A percentile compares a stretch with the other conserved stretches of the same genome.
phyloP scores from a whole-genome alignment of 2,888 invertebrate genomes.

The Willowsia nigromaculata region DNA sequence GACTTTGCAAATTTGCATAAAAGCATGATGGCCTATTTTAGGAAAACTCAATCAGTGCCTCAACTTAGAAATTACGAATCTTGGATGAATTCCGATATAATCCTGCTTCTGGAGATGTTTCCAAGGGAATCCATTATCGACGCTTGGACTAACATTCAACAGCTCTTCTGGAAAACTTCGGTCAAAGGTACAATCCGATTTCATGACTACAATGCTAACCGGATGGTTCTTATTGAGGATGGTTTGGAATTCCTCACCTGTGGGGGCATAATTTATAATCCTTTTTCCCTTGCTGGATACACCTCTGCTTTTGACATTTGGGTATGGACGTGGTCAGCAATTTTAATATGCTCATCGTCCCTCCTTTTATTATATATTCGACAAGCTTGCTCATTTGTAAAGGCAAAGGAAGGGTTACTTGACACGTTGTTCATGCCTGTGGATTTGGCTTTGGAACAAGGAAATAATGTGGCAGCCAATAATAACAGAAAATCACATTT shows the following conservation, averaged over 20 bases:
- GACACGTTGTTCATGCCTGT: no score
- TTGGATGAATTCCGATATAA: no score
- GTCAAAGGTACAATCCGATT: no score
- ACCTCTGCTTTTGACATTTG: background rate
- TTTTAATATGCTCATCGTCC: background rate
- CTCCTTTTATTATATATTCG: background rate
- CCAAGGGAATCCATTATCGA: no score
- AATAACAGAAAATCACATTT: background rate
- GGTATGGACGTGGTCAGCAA: background rate
- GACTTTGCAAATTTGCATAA: no score
- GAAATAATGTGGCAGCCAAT: background rate
- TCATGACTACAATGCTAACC: no score
- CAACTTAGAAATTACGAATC: no score
- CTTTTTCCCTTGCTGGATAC: background rate
- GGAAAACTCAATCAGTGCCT: no score
- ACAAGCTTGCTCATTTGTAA: background rate
- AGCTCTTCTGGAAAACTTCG: background rate
- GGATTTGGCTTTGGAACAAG: slow-evolving; percentile 13
- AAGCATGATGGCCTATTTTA: no score
- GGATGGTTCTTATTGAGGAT: background rate
- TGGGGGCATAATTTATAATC: background rate
- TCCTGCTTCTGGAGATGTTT: no score
- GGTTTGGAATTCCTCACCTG: background rate
- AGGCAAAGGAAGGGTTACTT: no score
- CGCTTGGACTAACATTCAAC: no score